These are phyloP conservation scores for Lasius fuliginosus DNA, from an alignment of 2,888 invertebrate genomes.

Conservation along the genomic window DNA sequence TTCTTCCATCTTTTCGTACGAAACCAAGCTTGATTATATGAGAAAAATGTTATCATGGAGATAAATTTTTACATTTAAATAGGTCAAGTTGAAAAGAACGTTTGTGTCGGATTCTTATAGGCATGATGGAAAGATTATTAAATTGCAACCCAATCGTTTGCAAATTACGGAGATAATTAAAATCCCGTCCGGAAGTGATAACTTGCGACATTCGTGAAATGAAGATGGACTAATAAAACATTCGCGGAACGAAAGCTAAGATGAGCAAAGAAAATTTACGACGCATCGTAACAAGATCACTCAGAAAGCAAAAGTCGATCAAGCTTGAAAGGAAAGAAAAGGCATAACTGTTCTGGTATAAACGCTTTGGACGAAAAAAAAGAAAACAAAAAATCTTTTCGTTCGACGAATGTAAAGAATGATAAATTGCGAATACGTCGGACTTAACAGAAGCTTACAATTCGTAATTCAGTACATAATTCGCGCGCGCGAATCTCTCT, in stretches of 20 bases:
- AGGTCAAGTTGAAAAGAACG: conserved; percentile 17
- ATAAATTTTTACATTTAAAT: conserved; percentile 20
- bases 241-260: background rate
- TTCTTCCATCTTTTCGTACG: background rate
- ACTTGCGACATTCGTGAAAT: conserved; percentile 11
- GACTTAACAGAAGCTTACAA: too few species aligned
- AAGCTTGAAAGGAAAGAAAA: too few species aligned
- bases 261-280: too few species aligned
- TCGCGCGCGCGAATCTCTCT: too few species aligned
- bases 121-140: background rate
- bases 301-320: too few species aligned
- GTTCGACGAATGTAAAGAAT: too few species aligned
- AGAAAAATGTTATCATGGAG: conserved; percentile 16
- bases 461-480: too few species aligned
- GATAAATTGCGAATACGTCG: too few species aligned
- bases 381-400: too few species aligned
- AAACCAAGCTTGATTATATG: background rate
- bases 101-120: background rate
- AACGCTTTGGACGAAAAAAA: too few species aligned
- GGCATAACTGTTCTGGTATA: too few species aligned
- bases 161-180: conserved; percentile 15
- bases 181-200: conserved; percentile 23
- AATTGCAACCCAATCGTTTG: background rate
- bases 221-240: background rate
- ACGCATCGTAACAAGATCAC: too few species aligned